Percentiles rank a stretch among this genome's conserved stretches.
phyloP scores from a whole-genome alignment of 2,113 vertebrate genomes.

The Pongo abelii region DNA sequence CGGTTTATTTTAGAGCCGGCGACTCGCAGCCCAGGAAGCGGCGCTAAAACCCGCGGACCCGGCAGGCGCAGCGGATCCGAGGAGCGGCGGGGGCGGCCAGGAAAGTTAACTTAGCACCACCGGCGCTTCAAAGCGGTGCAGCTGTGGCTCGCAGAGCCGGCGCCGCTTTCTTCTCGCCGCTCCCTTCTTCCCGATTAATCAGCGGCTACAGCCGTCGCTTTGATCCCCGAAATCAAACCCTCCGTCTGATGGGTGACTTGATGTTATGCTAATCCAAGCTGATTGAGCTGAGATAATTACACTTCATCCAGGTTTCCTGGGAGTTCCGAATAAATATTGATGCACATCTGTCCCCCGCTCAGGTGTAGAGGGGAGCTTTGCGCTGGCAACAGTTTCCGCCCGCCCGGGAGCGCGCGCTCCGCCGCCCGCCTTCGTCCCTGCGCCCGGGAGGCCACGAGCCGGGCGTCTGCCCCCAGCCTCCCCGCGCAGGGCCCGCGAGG shows the following conservation, averaged over 20 bases:
- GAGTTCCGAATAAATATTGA: conserved; percentile 84
- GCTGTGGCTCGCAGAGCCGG: conserved; percentile 51
- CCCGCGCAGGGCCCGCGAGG: accelerated
- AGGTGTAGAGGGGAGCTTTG: conserved; percentile 63
- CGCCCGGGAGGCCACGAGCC: accelerated
- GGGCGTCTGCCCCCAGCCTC: not conserved
- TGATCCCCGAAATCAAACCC: conserved; percentile 84
- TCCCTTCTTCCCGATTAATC: conserved; percentile 64
- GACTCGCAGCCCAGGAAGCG: not conserved
- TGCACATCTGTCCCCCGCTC: conserved; percentile 82
- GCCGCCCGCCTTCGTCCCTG: not conserved
- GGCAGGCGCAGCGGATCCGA: accelerated
- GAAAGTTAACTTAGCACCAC: not conserved
- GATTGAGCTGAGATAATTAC: conserved; percentile 86
- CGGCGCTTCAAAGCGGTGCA: not conserved
- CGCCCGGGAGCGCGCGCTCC: not conserved
- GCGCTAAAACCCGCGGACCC: not conserved
- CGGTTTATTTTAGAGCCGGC: not conserved
- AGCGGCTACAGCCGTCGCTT: conserved; percentile 77
- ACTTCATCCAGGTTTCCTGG: conserved; percentile 84
- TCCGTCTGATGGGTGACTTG: conserved; percentile 80
- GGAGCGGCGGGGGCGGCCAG: not conserved
- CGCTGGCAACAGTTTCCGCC: conserved; percentile 46
- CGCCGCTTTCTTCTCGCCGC: conserved; percentile 25
- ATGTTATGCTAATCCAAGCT: conserved; percentile 83